Evolutionary conservation across 2,888 invertebrate species (phyloP).

Genomic region (Resseliella maxima): DNA sequence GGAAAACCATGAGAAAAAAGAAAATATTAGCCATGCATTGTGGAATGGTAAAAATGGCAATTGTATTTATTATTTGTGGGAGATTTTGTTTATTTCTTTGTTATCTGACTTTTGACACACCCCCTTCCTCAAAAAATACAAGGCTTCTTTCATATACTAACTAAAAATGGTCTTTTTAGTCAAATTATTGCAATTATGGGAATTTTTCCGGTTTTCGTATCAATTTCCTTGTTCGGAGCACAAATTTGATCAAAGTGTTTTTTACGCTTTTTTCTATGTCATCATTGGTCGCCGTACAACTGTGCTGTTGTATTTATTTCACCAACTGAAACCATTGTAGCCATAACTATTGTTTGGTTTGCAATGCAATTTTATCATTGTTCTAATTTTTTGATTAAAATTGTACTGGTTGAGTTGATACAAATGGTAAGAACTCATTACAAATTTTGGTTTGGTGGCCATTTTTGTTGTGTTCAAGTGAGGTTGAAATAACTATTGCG

Average conservation of each 20-base stretch:
- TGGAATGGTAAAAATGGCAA: neutral
- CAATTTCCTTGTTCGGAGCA: neutral
- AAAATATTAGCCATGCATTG: neutral
- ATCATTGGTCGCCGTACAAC: no score
- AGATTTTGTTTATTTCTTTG: neutral
- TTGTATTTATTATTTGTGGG: neutral
- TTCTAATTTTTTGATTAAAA: conserved; percentile 16
- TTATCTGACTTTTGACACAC: no score
- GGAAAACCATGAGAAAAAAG: neutral
- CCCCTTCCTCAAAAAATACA: neutral
- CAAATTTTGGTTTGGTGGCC: neutral
- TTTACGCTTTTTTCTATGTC: neutral
- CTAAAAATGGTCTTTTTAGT: neutral
- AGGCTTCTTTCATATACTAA: neutral
- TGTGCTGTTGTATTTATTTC: no score
- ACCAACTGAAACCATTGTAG: neutral
- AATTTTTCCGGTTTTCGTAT: neutral
- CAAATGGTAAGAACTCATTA: conserved; percentile 12
- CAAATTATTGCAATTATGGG: conserved; percentile 10
- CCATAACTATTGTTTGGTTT: neutral
- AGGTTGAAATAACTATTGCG: neutral
- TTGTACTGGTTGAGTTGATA: neutral
- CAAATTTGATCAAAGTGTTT: neutral
- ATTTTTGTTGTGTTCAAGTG: neutral
- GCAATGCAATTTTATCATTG: neutral